Base-by-base conservation (phyloP, 2,113 vertebrate genomes). In the Dipodomys ordii region DNA sequence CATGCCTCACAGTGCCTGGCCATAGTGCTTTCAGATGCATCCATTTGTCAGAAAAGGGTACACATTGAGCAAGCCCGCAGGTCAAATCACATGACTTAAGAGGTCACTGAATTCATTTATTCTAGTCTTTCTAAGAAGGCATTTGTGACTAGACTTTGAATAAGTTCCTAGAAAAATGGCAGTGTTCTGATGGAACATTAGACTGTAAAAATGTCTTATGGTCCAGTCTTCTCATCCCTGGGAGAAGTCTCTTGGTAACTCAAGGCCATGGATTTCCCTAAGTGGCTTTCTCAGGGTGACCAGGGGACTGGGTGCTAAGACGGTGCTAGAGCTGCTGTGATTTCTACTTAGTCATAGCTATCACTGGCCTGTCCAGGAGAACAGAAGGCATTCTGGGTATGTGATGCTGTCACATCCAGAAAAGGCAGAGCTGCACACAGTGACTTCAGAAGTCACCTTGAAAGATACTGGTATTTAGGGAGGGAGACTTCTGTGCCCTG, bases 391-490 rank as follows among this genome's bases (percentile, higher is more conserved):
- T 91, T 87, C 87, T 90, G 93, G 93, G 95, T 92, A 77, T 80
- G 64, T 1, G 62, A 73, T 88, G 30, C 85, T 86, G 80, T 88
- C 35, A 53, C 12, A 74, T 60, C 60, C 88, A n/a, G 44, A 83
- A 90, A 93, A 72, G 49, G 72, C 62, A 92, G 80, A 67, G 71
- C 32, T 62, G 10, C 25, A 68, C 39, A 53, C 90, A 91, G 93
- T 84, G 83, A 72, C 92, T 96, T 92, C 72, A 81, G 79, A 95
- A 91, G 88, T 95, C 90, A 95, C 90, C 95, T 95, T 95, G 94
- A 87, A 91, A 94, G 91, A 94, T 72, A 53, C 92, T 79, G 71
- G 87, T 16, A 6, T 68, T 30, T 10, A 90, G 64, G 49, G 78
- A 90, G 64, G 49, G 78, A 78, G 35, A 69, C 71, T 83, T 82